Evolutionary conservation across 2,113 vertebrate genomes (phyloP).

Genomic region (Sander lucioperca): DNA sequence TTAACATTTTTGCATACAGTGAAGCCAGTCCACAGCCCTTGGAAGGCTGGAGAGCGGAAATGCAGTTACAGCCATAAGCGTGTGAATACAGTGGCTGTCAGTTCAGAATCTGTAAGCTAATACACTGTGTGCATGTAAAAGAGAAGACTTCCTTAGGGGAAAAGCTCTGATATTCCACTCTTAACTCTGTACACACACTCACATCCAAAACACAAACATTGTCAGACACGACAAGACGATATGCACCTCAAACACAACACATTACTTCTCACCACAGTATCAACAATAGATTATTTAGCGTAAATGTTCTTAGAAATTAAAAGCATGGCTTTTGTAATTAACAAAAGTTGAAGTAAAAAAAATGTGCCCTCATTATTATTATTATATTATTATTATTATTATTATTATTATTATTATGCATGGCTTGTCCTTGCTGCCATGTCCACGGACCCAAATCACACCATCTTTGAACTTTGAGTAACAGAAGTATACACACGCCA

Average conservation of each 20-base stretch:
- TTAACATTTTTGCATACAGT: conserved; percentile 21
- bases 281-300: conserved; percentile 65
- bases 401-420: conserved; percentile 11
- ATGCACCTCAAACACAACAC: conserved; percentile 76
- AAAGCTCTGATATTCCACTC: conserved; percentile 39
- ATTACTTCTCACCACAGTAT: conserved; percentile 72
- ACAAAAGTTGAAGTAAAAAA: conserved; percentile 43
- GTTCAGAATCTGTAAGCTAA: conserved; percentile 37
- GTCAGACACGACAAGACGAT: conserved; percentile 35
- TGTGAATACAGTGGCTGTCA: conserved; percentile 40
- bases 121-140: conserved; percentile 3
- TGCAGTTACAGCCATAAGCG: conserved; percentile 9
- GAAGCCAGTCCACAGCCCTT: background rate
- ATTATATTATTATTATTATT: conserved; percentile 13
- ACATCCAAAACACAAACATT: conserved; percentile 60
- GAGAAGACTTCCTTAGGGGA: conserved; percentile 1
- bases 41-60: conserved; percentile 10
- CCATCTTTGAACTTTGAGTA: conserved; percentile 6
- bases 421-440: conserved; percentile 19
- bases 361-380: conserved; percentile 35
- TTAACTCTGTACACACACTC: conserved; percentile 57
- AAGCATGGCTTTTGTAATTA: conserved; percentile 40
- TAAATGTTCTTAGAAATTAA: conserved; percentile 52
- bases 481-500: conserved; percentile 19
- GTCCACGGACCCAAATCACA: conserved; percentile 19